Evolutionary conservation across 2,888 invertebrate species (phyloP), one percentile per base, ranked within the genome.

Genomic region (Protodeltote pygarga): DNA sequence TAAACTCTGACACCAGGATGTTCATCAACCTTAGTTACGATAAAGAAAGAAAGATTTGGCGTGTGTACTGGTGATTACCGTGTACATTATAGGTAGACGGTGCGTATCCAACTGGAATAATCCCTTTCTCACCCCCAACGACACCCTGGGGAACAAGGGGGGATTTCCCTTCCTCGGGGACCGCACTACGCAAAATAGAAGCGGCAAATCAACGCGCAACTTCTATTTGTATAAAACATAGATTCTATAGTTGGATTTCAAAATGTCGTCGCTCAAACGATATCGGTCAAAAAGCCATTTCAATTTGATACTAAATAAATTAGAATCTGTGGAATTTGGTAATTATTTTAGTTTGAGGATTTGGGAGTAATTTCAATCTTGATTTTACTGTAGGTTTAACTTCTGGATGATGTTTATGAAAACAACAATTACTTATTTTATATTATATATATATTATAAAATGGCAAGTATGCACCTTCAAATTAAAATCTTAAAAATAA

Each of bases 261-360:
- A 47, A 60, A 70, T 54, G 54, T 27, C 50, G 46, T 42, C 58
- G 10, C 45, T 55, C 55, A 57, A 59, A 66, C 51, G 44, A 37
- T 50, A 37, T 46, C 55, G 47, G 39, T 55, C 42, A 35, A 55
- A 62, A 57, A 38, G 41, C 49, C 34, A 64, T 75, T 74, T 59
- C 65, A 75, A 73, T 71, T 72, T 63, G 67, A 78, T 75, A 75
- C 71, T 68, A 77, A 84, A 81, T 73, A 75, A 79, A 79, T 76
- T 78, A 71, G 65, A 79, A 75, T 73, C 73, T 77, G 79, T 41
- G 41, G 35, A 65, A 58, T 51, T 81, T 76, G 75, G 81, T 77
- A 75, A 77, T 77, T n/a, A n/a, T n/a, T n/a, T n/a, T n/a, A n/a
- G n/a, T n/a, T n/a, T n/a, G n/a, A n/a, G n/a, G n/a, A n/a, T n/a